These are phyloP conservation scores for Hylyphantes graminicola DNA, from an alignment of 1,140 invertebrate genomes.

Conservation along the genomic window DNA sequence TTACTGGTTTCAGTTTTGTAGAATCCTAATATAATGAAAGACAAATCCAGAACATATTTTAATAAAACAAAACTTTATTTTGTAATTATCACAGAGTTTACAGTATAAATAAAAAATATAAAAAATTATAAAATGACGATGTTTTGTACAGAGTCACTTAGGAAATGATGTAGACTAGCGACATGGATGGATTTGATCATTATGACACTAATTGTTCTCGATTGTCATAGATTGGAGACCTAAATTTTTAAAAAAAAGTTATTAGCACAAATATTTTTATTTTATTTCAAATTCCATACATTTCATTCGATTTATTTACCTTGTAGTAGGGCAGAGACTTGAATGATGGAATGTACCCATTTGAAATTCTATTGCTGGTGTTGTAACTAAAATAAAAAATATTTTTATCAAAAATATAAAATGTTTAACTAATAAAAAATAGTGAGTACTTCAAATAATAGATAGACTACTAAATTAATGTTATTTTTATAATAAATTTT, in stretches of 20 bases:
- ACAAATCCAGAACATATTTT: not conserved
- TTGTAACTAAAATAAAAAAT: slow-evolving; percentile 41
- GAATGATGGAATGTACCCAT: slow-evolving; percentile 45
- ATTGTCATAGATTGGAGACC: slow-evolving; percentile 13
- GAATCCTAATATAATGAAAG: not conserved
- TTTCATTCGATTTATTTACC: slow-evolving; percentile 11
- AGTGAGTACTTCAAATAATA: no score
- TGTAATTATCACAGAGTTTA: slow-evolving; percentile 39
- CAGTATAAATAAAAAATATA: slow-evolving; percentile 33
- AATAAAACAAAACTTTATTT: slow-evolving; percentile 8
- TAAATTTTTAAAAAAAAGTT: not conserved
- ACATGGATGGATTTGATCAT: slow-evolving; percentile 23
- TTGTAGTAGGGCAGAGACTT: slow-evolving; percentile 45
- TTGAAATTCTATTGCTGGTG: slow-evolving; percentile 45
- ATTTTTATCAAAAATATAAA: not conserved
- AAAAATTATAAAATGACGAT: slow-evolving; percentile 18
- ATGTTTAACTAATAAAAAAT: not conserved
- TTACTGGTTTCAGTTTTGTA: not conserved
- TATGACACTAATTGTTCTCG: slow-evolving; percentile 38
- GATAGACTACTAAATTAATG: no score
- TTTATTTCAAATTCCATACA: no score
- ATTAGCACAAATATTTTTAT: not conserved
- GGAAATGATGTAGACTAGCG: slow-evolving; percentile 39
- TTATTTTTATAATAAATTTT: no score
- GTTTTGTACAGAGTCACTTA: slow-evolving; percentile 39